phyloP scores from a whole-genome alignment of 2,113 vertebrate species.

The Phalacrocorax aristotelis region DNA sequence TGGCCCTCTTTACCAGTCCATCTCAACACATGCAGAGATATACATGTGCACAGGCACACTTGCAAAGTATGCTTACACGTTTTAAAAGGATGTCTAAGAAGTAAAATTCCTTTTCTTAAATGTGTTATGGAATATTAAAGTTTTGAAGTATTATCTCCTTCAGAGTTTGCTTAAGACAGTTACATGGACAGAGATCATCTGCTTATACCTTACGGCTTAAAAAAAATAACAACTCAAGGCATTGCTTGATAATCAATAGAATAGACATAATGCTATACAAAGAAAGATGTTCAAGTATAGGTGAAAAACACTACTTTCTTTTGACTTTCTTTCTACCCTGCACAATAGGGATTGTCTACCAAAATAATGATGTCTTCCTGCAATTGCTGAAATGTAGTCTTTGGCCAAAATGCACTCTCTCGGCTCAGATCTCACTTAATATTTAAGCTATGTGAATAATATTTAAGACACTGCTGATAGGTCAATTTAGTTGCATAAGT shows the following conservation, averaged over 20 bases:
- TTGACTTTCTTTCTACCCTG: neutral
- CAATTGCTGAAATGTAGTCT: neutral
- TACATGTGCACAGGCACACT: neutral
- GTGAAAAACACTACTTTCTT: neutral
- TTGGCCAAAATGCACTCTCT: neutral
- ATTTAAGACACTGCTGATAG: neutral
- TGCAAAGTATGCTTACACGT: rapidly evolving
- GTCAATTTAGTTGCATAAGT: neutral
- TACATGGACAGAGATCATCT: neutral
- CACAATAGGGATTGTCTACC: neutral
- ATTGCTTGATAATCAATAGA: neutral
- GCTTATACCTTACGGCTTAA: neutral
- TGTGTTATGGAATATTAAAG: neutral
- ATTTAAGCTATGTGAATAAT: neutral
- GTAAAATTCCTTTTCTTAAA: neutral
- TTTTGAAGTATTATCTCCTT: neutral
- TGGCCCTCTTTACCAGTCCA: neutral
- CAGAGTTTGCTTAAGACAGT: neutral
- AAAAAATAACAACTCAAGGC: neutral
- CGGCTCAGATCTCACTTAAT: neutral
- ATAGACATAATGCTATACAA: neutral
- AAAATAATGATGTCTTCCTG: neutral
- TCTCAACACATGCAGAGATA: neutral
- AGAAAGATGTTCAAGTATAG: neutral
- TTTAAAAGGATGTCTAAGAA: neutral